phyloP scores from a whole-genome alignment of 2,888 invertebrate genomes.

The Dolichopus griseipennis region DNA sequence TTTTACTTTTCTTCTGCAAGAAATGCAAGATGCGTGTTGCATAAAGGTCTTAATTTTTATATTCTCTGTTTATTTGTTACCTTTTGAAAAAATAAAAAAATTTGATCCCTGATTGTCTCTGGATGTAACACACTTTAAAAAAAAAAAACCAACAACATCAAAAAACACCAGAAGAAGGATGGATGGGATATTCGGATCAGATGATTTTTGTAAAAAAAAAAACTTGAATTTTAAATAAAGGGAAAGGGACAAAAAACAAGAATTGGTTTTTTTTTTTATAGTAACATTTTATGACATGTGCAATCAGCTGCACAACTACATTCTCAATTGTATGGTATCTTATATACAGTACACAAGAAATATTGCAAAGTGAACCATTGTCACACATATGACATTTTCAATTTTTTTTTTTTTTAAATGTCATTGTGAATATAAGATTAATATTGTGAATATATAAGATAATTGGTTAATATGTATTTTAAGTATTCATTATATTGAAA shows the following conservation, averaged over 20 bases:
- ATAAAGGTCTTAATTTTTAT: neutral
- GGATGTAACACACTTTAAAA: neutral
- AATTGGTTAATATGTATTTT: too few relatives aligned
- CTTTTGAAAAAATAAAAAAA: too few relatives aligned
- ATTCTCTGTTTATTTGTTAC: neutral
- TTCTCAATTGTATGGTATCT: neutral
- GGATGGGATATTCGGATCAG: neutral
- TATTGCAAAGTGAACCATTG: too few relatives aligned
- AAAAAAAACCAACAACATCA: too few relatives aligned
- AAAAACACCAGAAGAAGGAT: neutral
- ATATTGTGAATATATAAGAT: too few relatives aligned
- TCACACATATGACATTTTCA: too few relatives aligned
- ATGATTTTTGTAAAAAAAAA: neutral
- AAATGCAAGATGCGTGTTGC: neutral
- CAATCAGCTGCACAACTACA: slow-evolving; percentile 2
- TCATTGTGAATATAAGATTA: too few relatives aligned
- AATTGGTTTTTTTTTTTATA: neutral
- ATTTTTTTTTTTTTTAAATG: too few relatives aligned
- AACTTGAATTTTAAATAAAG: neutral
- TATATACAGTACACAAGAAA: too few relatives aligned
- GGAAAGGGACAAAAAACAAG: neutral
- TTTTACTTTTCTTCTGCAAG: neutral
- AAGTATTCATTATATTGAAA: too few relatives aligned
- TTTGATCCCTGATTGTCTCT: neutral
- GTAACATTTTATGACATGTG: neutral